These are phyloP conservation scores for Cheilosia vulpina DNA, from an alignment of 2,888 invertebrate genomes.

Conservation along the genomic window DNA sequence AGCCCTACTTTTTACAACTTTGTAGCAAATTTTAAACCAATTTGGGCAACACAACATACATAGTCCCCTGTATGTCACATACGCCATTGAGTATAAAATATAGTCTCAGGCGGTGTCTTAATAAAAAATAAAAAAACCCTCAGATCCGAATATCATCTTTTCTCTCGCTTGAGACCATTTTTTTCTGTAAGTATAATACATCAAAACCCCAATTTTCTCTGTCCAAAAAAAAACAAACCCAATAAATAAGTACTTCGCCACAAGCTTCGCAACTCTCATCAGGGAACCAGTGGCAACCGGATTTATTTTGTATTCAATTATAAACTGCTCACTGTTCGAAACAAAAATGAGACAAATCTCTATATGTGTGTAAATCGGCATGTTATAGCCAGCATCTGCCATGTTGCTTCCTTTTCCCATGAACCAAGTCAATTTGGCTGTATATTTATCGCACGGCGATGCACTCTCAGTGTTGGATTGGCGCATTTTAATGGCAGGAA, in stretches of 20 bases:
- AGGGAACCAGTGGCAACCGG: constrained; percentile 38
- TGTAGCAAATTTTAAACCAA: no score
- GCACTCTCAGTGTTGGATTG: constrained; percentile 38
- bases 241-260: constrained; percentile 33
- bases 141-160: no score
- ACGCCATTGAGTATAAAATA: no score
- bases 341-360: background rate
- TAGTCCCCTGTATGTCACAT: no score
- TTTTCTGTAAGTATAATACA: no score
- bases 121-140: no score
- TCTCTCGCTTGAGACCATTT: no score
- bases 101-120: no score
- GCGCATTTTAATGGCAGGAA: constrained; percentile 33
- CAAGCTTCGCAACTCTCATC: constrained; percentile 21
- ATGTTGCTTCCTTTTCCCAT: constrained; percentile 42
- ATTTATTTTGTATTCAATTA: constrained; percentile 43
- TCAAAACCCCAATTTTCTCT: no score
- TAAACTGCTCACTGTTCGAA: constrained; percentile 17
- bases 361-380: constrained; percentile 1
- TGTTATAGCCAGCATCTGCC: constrained; percentile 48
- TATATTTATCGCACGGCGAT: background rate
- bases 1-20: no score
- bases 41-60: no score
- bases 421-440: background rate
- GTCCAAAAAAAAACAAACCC: no score